Evolutionary conservation across 2,113 vertebrate species (phyloP).

Genomic region (Oceanites oceanicus): DNA sequence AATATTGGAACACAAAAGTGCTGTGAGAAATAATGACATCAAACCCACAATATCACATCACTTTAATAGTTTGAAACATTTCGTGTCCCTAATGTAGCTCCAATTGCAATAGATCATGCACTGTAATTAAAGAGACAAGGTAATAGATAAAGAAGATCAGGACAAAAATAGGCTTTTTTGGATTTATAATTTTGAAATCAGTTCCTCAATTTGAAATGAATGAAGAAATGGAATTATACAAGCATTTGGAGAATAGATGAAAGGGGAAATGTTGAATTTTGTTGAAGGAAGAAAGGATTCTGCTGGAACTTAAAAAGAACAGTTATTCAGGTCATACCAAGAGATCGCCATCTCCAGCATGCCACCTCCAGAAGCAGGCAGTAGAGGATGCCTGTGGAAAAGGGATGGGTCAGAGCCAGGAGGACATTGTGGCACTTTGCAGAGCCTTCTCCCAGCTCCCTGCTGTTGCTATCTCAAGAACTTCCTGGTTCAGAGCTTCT

Average conservation of each 20-base stretch:
- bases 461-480: neutral
- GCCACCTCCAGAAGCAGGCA: neutral
- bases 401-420: neutral
- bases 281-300: neutral
- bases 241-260: neutral
- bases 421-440: neutral
- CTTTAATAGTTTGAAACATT: slow-evolving; percentile 11
- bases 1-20: neutral
- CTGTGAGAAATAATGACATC: slow-evolving; percentile 2
- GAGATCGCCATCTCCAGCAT: neutral
- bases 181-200: slow-evolving; percentile 41
- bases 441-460: neutral
- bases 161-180: neutral
- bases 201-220: neutral
- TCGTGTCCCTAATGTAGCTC: neutral
- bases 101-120: neutral
- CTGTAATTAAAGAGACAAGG: slow-evolving; percentile 1
- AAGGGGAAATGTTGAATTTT: neutral
- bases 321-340: neutral
- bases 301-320: neutral
- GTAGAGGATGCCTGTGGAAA: neutral
- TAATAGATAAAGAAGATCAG: slow-evolving; percentile 10
- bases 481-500: neutral
- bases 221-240: slow-evolving; percentile 1
- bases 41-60: neutral